Evolutionary conservation across 2,113 vertebrate genomes (phyloP), one percentile per base, ranked within the genome.

Genomic region (Trematocara zebra): DNA sequence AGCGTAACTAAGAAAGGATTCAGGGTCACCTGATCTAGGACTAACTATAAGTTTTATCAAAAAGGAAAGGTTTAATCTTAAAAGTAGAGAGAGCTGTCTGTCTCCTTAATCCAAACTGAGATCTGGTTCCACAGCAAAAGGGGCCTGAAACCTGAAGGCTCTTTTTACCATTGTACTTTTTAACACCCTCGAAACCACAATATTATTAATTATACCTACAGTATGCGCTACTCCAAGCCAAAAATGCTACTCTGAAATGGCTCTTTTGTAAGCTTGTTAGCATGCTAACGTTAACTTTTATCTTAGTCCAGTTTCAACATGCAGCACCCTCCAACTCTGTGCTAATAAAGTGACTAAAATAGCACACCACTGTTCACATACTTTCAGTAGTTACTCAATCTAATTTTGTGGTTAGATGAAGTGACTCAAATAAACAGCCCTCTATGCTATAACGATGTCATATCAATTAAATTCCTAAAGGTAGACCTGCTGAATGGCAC

Each of bases 401-500:
- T 26, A 11, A 74, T 74, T 74, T 17, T 28, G 40, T 28, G 20
- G 40, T 47, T 28, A 28, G 23, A 28, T 9, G 15, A 72, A 26
- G 67, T 74, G 67, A 74, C 67, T 47, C 0, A 74, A 47, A 74
- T 0, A 74, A 47, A 72, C 26, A 12, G n/a, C 12, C 2, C 37
- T 47, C 8, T 47, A 28, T 74, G 23, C 40, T 47, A 17, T 44
- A 47, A 74, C 5, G 1, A 47, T 47, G 12, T 17, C 8, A 18
- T 47, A 26, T 74, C 9, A 17, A 47, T 74, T 44, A 49, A 28
- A 49, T 31, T 49, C 69, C 69, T 7, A 15, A 64, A 95, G 95
- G 93, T 98, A 17, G 96, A 97, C 18, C 91, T 99, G 47, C 93
- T 95, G 79, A 98, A 96, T 54, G 95, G 94, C 78, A 97, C 80